Conservation (phyloP, 2,113 vertebrate genomes). For the Nannospalax galili region DNA sequence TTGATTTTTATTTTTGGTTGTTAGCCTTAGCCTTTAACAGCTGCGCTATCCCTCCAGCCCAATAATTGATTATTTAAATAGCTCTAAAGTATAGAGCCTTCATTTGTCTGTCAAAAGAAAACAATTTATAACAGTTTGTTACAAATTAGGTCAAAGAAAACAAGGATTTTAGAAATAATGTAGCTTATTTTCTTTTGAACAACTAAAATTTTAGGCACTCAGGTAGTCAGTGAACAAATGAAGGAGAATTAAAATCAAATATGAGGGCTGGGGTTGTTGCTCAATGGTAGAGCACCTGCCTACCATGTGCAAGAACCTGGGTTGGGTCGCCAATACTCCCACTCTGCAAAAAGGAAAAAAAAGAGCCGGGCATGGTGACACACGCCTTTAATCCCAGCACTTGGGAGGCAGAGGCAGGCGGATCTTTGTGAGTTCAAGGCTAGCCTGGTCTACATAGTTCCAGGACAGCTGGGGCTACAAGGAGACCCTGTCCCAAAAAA, state of each 20-base stretch:
- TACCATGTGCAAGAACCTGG: background rate
- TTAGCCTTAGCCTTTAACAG: no score
- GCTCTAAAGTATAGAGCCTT: slow-evolving; percentile 2
- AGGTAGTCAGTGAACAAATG: slow-evolving; percentile 18
- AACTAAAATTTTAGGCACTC: background rate
- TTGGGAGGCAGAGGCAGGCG: no score
- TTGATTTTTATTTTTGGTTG: no score
- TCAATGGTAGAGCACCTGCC: background rate
- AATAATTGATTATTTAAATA: slow-evolving; percentile 28
- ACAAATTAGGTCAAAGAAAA: slow-evolving; percentile 30
- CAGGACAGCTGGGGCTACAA: no score
- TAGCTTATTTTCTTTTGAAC: no score
- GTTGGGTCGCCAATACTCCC: background rate
- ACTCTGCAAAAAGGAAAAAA: background rate
- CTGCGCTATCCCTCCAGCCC: no score
- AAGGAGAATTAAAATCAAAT: slow-evolving; percentile 7
- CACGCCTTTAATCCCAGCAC: no score
- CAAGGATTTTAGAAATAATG: slow-evolving; percentile 36
- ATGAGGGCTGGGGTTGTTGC: background rate
- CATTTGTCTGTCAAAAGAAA: slow-evolving; percentile 48
- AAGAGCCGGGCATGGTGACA: no score
- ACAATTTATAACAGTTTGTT: no score
- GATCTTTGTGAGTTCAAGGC: no score
- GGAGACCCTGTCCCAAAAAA: no score
- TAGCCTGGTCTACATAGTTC: no score